Base-by-base conservation (phyloP, 2,888 invertebrate genomes). In the Petrophora chlorosata region DNA sequence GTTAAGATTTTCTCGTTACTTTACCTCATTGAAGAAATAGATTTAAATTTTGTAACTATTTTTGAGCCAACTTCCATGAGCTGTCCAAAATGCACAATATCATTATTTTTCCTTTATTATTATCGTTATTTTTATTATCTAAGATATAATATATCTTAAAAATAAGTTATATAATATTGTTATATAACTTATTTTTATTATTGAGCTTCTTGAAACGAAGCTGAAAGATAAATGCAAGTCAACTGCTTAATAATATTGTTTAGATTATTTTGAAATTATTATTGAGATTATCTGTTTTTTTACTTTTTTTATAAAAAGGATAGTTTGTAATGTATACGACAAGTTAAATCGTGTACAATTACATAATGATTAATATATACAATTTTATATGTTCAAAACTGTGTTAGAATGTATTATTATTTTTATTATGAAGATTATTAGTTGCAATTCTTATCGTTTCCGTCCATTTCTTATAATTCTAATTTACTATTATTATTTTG, bases 391-490 rank as follows among this genome's bases (percentile, higher is more conserved):
- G 82, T 85, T 82, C 79, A 82, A 81, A 76, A 59, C 53, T 67
- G 48, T 57, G 60, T 67, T 66, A 65, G 63, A 56, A 65, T 75
- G 61, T 74, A 70, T 70, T 65, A 70, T 70, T 66, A 54, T 51
- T 52, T 56, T 40, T 41, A 51, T 50, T 43, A 35, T 25, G 42
- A 33, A 22, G 9, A 63, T 61, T 65, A 67, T 75, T 67, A 76
- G 71, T 82, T 85, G 66, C 64, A 69, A 76, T 77, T 79, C 84
- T 85, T 88, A 88, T 89, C 86, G 64, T 85, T 89, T 88, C 90
- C 90, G 89, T 90, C 89, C 90, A 90, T 72, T 75, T 73, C 73
- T 73, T 73, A 65, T 69, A 65, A 58, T 68, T 70, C 76, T 75
- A 73, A 65, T 68, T 70, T 70, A 8, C 63, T 69, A 60, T 60